phyloP scores from a whole-genome alignment of 2,797 vertebrate genomes.

The Luscinia luscinia region DNA sequence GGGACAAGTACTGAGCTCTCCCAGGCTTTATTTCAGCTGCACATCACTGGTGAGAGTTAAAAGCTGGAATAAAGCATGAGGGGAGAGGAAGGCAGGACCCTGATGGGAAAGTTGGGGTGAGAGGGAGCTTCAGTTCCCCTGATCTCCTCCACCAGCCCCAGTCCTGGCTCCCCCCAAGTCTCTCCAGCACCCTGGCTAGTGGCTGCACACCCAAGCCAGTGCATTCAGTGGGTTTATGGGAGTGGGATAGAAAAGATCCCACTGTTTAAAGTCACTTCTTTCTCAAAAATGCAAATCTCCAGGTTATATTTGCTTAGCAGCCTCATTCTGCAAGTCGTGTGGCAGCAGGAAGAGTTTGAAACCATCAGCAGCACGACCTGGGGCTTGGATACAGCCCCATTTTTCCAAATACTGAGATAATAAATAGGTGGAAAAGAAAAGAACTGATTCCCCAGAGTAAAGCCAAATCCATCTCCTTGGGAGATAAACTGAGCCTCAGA shows the following conservation, averaged over 20 bases:
- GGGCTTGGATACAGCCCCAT: not conserved
- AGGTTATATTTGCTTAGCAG: not conserved
- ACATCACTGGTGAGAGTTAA: not conserved
- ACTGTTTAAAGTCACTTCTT: not conserved
- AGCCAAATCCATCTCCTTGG: not conserved
- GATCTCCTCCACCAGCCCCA: conserved; percentile 22
- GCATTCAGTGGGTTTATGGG: not conserved
- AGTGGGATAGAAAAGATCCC: not conserved
- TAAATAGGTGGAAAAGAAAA: not conserved
- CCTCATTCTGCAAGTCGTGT: not conserved
- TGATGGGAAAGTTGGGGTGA: not conserved
- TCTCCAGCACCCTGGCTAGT: not conserved
- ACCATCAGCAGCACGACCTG: not conserved
- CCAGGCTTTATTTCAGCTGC: not conserved
- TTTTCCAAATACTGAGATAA: not conserved
- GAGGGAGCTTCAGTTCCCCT: not conserved
- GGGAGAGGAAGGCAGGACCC: not conserved
- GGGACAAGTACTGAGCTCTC: not conserved
- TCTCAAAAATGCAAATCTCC: not conserved
- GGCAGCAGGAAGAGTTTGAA: not conserved
- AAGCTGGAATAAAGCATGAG: not conserved
- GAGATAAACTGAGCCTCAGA: not conserved
- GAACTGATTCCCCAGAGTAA: not conserved
- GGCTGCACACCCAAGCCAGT: not conserved
- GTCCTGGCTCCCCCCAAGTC: accelerated